Conservation (phyloP, 30 jellyfish, hydroid and myxozoan species). For the Catostylus mosaicus region DNA sequence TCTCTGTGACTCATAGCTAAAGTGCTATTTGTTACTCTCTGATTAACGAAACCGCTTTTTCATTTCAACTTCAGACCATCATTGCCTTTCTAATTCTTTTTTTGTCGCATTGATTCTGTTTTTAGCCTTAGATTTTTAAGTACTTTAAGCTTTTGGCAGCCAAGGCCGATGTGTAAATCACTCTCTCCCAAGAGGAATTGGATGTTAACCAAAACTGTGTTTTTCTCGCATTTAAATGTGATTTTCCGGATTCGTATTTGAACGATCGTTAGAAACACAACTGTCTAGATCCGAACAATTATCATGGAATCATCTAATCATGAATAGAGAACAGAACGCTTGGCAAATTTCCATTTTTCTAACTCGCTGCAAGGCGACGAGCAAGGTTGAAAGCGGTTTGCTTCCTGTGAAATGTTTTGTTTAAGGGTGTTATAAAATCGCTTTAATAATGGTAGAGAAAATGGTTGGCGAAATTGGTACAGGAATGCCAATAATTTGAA, state of each 20-base stretch:
- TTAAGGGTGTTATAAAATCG: background rate
- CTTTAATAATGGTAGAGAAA: no score
- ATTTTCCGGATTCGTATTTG: conserved; percentile 60
- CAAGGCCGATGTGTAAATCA: background rate
- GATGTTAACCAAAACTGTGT: conserved; percentile 15
- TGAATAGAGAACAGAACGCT: conserved; percentile 33
- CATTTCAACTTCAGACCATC: background rate
- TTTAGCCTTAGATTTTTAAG: background rate
- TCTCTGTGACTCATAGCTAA: background rate
- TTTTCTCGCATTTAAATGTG: conserved; percentile 40
- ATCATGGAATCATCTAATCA: conserved; percentile 5
- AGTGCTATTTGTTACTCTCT: background rate
- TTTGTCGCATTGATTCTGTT: background rate
- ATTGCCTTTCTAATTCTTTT: background rate
- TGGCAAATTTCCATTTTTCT: conserved; percentile 20
- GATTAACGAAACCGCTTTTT: background rate
- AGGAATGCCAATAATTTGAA: background rate
- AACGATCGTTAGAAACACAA: conserved; percentile 61
- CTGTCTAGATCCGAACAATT: conserved; percentile 49
- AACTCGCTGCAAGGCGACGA: no score
- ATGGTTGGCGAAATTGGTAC: no score
- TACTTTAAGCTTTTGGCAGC: background rate
- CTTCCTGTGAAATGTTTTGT: background rate
- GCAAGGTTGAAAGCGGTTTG: no score
- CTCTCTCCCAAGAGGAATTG: conserved; percentile 10